Conservation (phyloP, 1,140 invertebrate species). For the Melitaea cinxia region DNA sequence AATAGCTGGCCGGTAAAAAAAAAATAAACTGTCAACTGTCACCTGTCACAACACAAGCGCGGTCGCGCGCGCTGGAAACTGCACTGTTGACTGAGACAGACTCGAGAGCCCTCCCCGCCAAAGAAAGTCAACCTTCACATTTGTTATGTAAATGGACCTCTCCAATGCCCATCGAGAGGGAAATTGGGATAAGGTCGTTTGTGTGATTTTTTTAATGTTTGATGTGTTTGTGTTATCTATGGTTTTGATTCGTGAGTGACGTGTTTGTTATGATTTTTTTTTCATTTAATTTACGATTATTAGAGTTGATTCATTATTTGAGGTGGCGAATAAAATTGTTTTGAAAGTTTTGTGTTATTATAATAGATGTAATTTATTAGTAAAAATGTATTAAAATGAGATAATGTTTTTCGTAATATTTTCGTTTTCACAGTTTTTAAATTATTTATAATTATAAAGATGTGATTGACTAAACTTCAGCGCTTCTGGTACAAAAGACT, state of each 20-base stretch:
- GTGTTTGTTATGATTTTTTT: background rate
- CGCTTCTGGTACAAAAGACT: slow-evolving; percentile 18
- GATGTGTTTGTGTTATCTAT: slow-evolving; percentile 9
- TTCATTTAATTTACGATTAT: background rate
- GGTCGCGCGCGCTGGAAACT: slow-evolving; percentile 55
- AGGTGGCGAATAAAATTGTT: too few relatives aligned
- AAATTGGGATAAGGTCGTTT: slow-evolving; percentile 54
- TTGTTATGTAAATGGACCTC: slow-evolving; percentile 73
- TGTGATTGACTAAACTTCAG: too few relatives aligned
- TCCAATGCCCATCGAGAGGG: slow-evolving; percentile 48
- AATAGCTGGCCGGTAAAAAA: slow-evolving; percentile 58
- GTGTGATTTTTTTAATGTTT: slow-evolving; percentile 27
- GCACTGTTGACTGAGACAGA: slow-evolving; percentile 56
- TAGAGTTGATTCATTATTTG: too few relatives aligned
- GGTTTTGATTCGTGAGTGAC: slow-evolving; percentile 9
- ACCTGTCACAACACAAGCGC: slow-evolving; percentile 71
- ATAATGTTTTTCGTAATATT: too few relatives aligned
- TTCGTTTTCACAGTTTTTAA: too few relatives aligned
- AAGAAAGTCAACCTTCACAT: slow-evolving; percentile 77
- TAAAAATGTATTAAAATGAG: too few relatives aligned
- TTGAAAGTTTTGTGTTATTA: background rate
- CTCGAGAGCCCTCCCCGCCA: slow-evolving; percentile 58
- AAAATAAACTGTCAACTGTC: slow-evolving; percentile 33
- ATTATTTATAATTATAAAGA: too few relatives aligned
- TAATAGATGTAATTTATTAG: background rate